A percentile compares a stretch with the other conserved stretches of the same genome.
Evolutionary conservation across 2,113 vertebrate genomes (phyloP).

Genomic region (Rattus norvegicus): GRCr8 NC_086024.1:103576501-103577000

Average conservation of each 20-base stretch:
- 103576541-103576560: not conserved
- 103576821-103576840: not conserved
- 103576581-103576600: not conserved
- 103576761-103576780: not conserved
- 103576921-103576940: conserved; percentile 44
- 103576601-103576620: not conserved
- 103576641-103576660: too few relatives aligned
- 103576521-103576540: not conserved
- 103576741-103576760: not conserved
- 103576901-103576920: not conserved
- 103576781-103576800: not conserved
- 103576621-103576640: not conserved
- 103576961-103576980: conserved; percentile 42
- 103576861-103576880: not conserved
- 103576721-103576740: not conserved
- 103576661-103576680: not conserved
- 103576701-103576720: conserved; percentile 25
- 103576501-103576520: not conserved
- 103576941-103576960: conserved; percentile 41
- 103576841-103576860: not conserved
- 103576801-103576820: not conserved
- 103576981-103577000: not conserved
- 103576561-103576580: not conserved
- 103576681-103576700: not conserved
- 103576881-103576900: not conserved